Conservation (phyloP, 2,888 invertebrate species). For the Sesia bembeciformis region DNA sequence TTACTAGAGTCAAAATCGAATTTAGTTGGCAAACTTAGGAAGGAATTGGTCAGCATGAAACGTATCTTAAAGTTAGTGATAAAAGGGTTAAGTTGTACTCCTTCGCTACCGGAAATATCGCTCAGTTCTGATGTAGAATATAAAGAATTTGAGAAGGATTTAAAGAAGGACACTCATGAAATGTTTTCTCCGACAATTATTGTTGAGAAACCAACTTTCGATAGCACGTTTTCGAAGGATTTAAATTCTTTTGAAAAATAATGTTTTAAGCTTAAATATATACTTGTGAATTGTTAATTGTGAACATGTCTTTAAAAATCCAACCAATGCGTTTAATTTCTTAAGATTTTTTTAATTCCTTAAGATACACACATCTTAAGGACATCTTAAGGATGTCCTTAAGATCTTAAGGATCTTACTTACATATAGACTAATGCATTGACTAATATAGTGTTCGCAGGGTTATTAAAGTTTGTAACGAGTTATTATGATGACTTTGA, state of each 20-base stretch:
- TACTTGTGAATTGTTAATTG: no score
- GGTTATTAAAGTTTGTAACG: no score
- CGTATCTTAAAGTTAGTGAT: slow-evolving; percentile 37
- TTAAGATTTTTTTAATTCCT: no score
- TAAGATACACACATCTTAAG: no score
- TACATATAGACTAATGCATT: no score
- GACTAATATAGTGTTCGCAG: no score
- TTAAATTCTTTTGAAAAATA: slow-evolving; percentile 5
- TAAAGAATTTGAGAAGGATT: slow-evolving; percentile 35
- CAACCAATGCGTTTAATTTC: no score
- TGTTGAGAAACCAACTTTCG: slow-evolving; percentile 22
- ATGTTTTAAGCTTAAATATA: neutral
- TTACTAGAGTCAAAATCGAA: slow-evolving; percentile 40
- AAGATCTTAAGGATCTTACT: no score
- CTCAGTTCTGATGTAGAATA: slow-evolving; percentile 34
- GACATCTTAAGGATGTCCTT: no score
- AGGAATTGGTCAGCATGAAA: slow-evolving; percentile 39
- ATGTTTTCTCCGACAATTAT: slow-evolving; percentile 17
- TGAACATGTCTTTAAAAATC: no score
- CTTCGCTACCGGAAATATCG: slow-evolving; percentile 17
- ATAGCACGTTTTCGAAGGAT: slow-evolving; percentile 30
- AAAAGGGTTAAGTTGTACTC: slow-evolving; percentile 29
- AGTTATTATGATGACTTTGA: no score
- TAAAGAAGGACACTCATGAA: slow-evolving; percentile 23
- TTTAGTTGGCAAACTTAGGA: slow-evolving; percentile 35